Evolutionary conservation across 2,797 vertebrate genomes (phyloP).

Genomic region (Alfaro cultratus): DNA sequence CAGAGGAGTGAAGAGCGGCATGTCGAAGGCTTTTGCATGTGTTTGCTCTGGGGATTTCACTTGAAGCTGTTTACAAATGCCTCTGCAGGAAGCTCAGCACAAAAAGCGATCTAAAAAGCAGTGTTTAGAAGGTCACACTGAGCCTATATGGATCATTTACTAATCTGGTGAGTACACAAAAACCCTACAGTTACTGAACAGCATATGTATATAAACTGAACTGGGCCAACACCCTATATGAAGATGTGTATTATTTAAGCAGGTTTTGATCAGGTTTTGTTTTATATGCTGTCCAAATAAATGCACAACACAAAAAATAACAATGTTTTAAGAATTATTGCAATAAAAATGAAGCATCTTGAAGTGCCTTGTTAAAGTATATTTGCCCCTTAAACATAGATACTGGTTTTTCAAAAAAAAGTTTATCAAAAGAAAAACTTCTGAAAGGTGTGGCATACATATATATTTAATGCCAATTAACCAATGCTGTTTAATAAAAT

Average conservation of each 20-base stretch:
- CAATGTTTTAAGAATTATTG: background rate
- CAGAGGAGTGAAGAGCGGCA: slow-evolving; percentile 55
- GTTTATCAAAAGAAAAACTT: background rate
- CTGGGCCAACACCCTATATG: background rate
- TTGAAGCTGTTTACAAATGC: slow-evolving; percentile 75
- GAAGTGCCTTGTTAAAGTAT: background rate
- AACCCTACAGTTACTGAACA: background rate
- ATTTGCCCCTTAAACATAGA: background rate
- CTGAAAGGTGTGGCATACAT: background rate
- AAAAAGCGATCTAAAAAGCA: slow-evolving; percentile 40
- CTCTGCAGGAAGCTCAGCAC: slow-evolving; percentile 66
- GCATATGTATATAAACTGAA: background rate
- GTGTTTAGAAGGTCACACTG: slow-evolving; percentile 47
- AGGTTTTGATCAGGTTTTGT: background rate
- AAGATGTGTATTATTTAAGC: background rate
- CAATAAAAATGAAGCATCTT: background rate
- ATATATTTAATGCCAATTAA: background rate
- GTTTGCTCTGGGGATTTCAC: slow-evolving; percentile 77
- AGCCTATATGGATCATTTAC: slow-evolving; percentile 41
- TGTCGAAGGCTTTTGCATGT: slow-evolving; percentile 57
- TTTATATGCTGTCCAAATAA: background rate
- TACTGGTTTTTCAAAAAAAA: background rate
- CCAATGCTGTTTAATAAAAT: background rate
- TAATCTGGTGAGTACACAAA: slow-evolving; percentile 60
- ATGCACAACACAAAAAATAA: background rate